Base-by-base conservation (phyloP, 1,140 invertebrate species). In the Drosophila ercepeae region DNA sequence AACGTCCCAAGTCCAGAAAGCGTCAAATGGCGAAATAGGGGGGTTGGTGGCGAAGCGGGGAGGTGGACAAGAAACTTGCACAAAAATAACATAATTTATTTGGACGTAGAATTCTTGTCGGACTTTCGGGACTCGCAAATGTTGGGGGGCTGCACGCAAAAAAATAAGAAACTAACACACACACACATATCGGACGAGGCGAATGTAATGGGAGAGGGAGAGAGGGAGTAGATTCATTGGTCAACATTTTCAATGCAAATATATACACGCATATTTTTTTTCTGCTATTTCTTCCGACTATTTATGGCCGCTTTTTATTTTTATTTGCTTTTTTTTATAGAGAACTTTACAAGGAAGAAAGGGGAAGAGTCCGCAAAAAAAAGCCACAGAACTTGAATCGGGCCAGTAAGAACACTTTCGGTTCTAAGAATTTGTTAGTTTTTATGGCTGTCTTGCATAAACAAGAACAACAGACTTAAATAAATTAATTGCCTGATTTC, bases 1-100 rank as follows among this genome's bases (percentile, higher is more conserved):
- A 89, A 70, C 78, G 75, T 68, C 61, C 72, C 71, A 86, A 84
- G 76, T 84, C 81, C 71, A 41, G 48, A 49, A 51, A 53, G 32
- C 7, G 16, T 6, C 25, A n/a, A 34, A 13, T 25, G 45, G 55
- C 23, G 34, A 19, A 60, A 48, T 36, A 36, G 48, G 39, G 39
- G 39, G 39, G 5, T 4, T 39, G 7, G 51, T 29, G 18, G 25
- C 41, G 75, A 53, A 48, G 34, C 45, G 45, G 6, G 39, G 29
- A 48, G 41, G 58, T 63, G 65, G 58, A 64, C 65, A 63, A 86
- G 68, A 86, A 88, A 86, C 82, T 88, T 88, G 82, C 82, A 86
- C 82, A 86, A 86, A 86, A 86, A 86, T 86, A 86, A 88, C 77
- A 86, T 86, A 88, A 86, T 86, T 86, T 86, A 86, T 86, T 82